phyloP scores from a whole-genome alignment of 2,797 vertebrate genomes.

The Gallirallus australis region DNA sequence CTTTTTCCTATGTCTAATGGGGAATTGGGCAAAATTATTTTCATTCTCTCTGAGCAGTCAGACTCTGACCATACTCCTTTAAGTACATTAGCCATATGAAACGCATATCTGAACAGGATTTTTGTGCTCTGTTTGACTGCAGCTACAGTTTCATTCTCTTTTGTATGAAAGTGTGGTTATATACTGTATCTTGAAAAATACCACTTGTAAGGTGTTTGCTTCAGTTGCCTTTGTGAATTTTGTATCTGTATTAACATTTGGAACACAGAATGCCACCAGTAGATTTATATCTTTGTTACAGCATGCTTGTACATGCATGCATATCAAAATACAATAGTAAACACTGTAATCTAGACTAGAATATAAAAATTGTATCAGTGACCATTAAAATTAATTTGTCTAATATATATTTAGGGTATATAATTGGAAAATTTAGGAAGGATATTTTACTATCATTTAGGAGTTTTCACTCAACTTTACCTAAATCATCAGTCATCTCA shows the following conservation, averaged over 20 bases:
- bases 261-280: background rate
- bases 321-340: background rate
- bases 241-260: background rate
- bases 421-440: background rate
- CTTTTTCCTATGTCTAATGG: background rate
- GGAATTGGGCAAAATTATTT: background rate
- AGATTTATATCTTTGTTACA: background rate
- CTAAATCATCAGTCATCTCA: background rate
- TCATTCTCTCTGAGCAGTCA: background rate
- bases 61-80: background rate
- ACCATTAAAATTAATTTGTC: background rate
- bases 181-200: background rate
- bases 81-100: background rate
- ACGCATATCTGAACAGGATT: fast-evolving
- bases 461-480: background rate
- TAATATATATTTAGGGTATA: background rate
- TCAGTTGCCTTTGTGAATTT: background rate
- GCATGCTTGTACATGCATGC: background rate
- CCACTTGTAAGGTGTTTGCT: background rate
- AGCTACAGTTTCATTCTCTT: background rate
- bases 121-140: background rate
- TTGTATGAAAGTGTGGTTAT: background rate
- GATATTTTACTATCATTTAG: background rate
- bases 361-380: background rate
- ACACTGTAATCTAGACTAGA: background rate